Percentiles rank a stretch among this genome's conserved stretches.
phyloP scores from a whole-genome alignment of 1,140 invertebrate species.

The Cyclargus thomasi region DNA sequence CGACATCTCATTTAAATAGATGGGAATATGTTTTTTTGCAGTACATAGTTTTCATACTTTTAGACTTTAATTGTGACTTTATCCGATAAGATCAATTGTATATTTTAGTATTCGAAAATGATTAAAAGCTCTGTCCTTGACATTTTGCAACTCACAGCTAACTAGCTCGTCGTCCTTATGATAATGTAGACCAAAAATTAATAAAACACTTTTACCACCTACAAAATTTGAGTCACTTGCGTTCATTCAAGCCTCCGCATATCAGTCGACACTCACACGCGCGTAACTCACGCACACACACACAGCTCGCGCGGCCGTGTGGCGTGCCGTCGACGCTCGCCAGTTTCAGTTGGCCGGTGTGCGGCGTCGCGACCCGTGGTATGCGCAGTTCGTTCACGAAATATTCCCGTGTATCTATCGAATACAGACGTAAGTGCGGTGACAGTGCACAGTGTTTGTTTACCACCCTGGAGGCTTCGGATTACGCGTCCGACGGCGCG shows the following conservation, averaged over 20 bases:
- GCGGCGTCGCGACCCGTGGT: constrained; percentile 55
- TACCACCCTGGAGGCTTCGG: constrained; percentile 38
- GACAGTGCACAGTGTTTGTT: constrained; percentile 46
- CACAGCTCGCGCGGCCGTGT: constrained; percentile 29
- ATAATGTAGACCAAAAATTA: constrained; percentile 15
- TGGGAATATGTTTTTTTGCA: too few relatives aligned
- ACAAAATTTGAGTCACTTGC: constrained; percentile 43
- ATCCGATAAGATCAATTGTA: not conserved
- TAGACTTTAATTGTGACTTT: not conserved
- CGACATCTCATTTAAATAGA: too few relatives aligned
- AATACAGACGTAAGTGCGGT: constrained; percentile 55
- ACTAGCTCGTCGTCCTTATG: constrained; percentile 9
- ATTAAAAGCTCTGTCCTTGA: not conserved
- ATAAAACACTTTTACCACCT: constrained; percentile 36
- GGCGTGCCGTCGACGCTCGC: constrained; percentile 1
- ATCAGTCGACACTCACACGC: constrained; percentile 27
- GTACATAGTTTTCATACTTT: not conserved
- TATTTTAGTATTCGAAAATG: not conserved
- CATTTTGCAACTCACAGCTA: constrained; percentile 7
- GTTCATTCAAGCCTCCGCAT: constrained; percentile 57
- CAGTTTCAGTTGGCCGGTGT: constrained; percentile 58
- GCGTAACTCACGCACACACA: constrained; percentile 33
- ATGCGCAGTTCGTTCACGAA: constrained; percentile 47
- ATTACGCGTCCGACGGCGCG: constrained; percentile 23
- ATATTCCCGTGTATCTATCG: constrained; percentile 46